Evolutionary conservation across 1,140 invertebrate species (phyloP), one percentile per base, ranked within the genome.

Genomic region (Drosophila pandora): DNA sequence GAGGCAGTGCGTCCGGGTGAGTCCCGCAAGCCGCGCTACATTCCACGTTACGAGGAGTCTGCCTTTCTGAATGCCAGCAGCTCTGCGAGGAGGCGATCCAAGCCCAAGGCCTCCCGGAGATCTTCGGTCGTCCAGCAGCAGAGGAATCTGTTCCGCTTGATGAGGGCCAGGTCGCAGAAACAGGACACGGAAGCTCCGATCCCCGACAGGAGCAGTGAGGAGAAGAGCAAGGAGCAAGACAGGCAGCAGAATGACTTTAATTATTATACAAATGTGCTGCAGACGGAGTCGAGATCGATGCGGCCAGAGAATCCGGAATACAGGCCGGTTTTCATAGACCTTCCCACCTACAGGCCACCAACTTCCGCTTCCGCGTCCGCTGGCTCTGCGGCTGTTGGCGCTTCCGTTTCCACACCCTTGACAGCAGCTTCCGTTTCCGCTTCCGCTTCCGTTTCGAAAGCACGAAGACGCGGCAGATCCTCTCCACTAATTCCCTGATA

Each of bases 11-110:
- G 60, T 30, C 13, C 48, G 1, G 67, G 68, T 0, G 69, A 73
- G 21, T 79, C 61, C 0, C 76, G 90, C n/a, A 91, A 90, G 55
- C 90, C 90, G 1, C 89, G 90, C n/a, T 91, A 91, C 41, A 91
- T 91, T 39, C 90, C 90, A 0, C 89, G 90, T 30, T 91, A 90
- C 59, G 90, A 91, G 63, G 82, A 91, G 67, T 62, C 75, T 0
- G 72, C 79, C 8, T 83, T 83, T 9, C 63, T 83, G 1, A 84
- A 78, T 9, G 50, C 30, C 45, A 84, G 13, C 45, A 67, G 59
- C 34, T 10, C 67, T 8, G 10, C 22, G 4, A 12, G 32, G 12
- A 32, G 21, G 56, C 39, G 23, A 8, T 45, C 47, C 9, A 22
- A 25, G 5, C 25, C 48, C 25, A 41, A 30, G 59, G 67, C 53